phyloP scores from a whole-genome alignment of 2,113 vertebrate genomes.

The Hucho hucho region DNA sequence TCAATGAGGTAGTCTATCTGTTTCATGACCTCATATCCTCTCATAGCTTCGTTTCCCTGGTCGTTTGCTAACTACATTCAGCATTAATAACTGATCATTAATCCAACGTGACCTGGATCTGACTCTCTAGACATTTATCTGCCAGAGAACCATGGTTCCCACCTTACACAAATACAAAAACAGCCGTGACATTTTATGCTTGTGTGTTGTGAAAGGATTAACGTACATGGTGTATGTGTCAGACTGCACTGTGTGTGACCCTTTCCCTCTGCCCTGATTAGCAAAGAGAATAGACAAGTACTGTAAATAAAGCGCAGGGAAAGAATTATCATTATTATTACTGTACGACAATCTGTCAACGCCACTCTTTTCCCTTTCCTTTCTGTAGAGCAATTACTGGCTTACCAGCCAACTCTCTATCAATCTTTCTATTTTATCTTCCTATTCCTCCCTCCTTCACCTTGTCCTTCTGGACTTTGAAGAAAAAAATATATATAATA shows the following conservation, averaged over 20 bases:
- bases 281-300: background rate
- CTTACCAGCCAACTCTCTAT: slow-evolving; percentile 6
- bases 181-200: background rate
- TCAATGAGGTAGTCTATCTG: no score
- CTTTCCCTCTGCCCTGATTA: background rate
- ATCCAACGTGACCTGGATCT: background rate
- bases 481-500: no score
- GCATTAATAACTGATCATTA: background rate
- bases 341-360: slow-evolving; percentile 21
- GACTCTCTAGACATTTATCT: background rate
- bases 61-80: background rate
- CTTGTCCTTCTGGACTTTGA: background rate
- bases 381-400: background rate
- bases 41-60: background rate
- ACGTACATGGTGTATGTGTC: background rate
- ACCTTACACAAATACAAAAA: slow-evolving; percentile 2
- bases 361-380: slow-evolving; percentile 4
- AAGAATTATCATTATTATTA: slow-evolving; percentile 21
- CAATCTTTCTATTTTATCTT: background rate
- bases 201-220: background rate
- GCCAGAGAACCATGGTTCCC: slow-evolving; percentile 8
- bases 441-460: background rate
- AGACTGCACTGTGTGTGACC: slow-evolving; percentile 8
- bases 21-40: background rate
- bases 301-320: slow-evolving; percentile 25